A percentile compares a stretch with the other conserved stretches of the same genome.
These are phyloP conservation scores for Bicyclus anynana DNA, from an alignment of 1,140 invertebrate species.

Conservation along the genomic window DNA sequence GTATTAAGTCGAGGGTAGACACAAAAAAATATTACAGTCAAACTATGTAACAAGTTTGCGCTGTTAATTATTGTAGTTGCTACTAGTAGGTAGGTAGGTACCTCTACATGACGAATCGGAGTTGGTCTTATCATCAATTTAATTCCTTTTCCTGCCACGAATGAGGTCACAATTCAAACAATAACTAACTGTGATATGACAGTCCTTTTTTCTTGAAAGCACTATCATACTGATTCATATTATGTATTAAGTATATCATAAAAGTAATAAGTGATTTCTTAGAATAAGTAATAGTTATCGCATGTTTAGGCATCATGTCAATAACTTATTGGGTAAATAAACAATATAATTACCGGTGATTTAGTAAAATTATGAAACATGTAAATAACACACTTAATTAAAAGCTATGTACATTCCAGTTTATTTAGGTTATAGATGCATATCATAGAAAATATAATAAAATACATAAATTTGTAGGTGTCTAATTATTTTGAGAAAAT, in stretches of 20 bases:
- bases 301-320: not conserved
- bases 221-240: not conserved
- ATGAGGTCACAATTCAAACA: constrained; percentile 72
- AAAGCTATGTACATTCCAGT: constrained; percentile 14
- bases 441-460: constrained; percentile 3
- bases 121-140: constrained; percentile 66
- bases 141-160: constrained; percentile 69
- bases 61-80: not conserved
- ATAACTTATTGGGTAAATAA: not conserved
- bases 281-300: too few relatives aligned
- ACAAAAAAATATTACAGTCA: too few relatives aligned
- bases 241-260: too few relatives aligned
- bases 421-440: too few relatives aligned
- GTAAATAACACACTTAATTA: not conserved
- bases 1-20: too few relatives aligned
- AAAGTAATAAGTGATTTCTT: too few relatives aligned
- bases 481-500: not conserved
- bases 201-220: constrained; percentile 4
- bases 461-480: constrained; percentile 5
- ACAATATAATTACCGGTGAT: not conserved
- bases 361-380: too few relatives aligned
- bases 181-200: constrained; percentile 26
- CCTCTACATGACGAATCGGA: constrained; percentile 1
- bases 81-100: not conserved
- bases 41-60: not conserved